Percentiles rank a stretch among this genome's conserved stretches.
These are phyloP conservation scores for Heliconius cydno DNA, from an alignment of 2,888 invertebrate genomes.

Conservation along the genomic window DNA sequence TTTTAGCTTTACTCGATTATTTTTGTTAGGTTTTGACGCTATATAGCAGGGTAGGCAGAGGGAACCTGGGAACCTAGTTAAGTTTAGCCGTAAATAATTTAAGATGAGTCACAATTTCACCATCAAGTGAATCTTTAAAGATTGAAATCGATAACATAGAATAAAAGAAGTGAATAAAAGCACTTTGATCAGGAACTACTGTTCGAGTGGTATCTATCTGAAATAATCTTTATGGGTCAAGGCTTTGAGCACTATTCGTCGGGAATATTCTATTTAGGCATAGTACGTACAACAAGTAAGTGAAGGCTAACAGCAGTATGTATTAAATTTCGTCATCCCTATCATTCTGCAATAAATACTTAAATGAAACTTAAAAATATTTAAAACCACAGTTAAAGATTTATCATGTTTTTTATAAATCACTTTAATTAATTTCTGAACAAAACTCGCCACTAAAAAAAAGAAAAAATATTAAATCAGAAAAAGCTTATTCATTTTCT, in stretches of 20 bases:
- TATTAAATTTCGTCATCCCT: too few species aligned
- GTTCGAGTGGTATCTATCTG: neutral
- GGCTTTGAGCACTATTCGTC: neutral
- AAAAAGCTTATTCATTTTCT: neutral
- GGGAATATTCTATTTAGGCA: neutral
- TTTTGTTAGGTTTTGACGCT: too few species aligned
- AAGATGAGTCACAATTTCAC: neutral
- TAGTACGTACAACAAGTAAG: neutral
- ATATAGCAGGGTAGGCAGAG: too few species aligned
- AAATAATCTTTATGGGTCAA: conserved; percentile 18
- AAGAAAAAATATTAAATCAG: neutral
- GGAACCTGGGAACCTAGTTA: too few species aligned
- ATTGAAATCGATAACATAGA: conserved; percentile 5
- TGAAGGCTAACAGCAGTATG: neutral
- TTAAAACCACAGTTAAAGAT: neutral
- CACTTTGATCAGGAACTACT: neutral
- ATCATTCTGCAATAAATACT: too few species aligned
- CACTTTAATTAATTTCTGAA: neutral
- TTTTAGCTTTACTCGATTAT: too few species aligned
- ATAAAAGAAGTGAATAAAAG: neutral
- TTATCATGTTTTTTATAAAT: neutral
- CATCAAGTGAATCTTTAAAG: neutral
- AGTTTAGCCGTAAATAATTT: neutral
- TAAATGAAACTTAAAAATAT: neutral
- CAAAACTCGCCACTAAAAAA: neutral